Evolutionary conservation across 1,140 invertebrate genomes (phyloP).

Genomic region (Drosophila kurseongensis): DNA sequence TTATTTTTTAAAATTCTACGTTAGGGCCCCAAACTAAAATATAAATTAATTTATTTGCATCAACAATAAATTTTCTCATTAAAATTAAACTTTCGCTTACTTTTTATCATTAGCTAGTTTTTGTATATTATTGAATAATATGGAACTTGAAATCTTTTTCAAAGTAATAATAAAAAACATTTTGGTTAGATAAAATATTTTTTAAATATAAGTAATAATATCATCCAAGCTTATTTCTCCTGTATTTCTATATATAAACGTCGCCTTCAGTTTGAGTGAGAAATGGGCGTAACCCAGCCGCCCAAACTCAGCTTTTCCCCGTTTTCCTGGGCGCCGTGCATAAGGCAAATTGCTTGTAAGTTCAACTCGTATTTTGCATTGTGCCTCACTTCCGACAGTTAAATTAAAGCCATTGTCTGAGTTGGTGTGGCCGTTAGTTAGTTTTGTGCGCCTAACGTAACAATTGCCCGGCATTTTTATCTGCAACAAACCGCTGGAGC

Average conservation of each 20-base stretch:
- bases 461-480: conserved; percentile 76
- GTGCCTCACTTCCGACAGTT: conserved; percentile 82
- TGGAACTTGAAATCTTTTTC: too few species aligned
- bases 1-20: background rate
- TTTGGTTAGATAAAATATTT: too few species aligned
- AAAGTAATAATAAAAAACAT: too few species aligned
- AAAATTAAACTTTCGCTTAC: too few species aligned
- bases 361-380: conserved; percentile 83
- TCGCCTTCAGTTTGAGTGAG: conserved; percentile 47
- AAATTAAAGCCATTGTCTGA: conserved; percentile 83
- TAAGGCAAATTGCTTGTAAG: conserved; percentile 79
- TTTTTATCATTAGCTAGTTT: too few species aligned
- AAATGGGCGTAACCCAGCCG: conserved; percentile 56
- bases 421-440: conserved; percentile 61
- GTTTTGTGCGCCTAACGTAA: conserved; percentile 73
- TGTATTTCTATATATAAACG: conserved; percentile 8
- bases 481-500: conserved; percentile 61
- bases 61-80: too few species aligned
- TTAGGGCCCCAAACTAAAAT: too few species aligned
- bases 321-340: conserved; percentile 53
- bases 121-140: too few species aligned
- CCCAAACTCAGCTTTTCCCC: conserved; percentile 12
- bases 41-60: too few species aligned
- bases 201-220: too few species aligned
- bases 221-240: background rate